Percentiles rank a stretch among this genome's conserved stretches.
Evolutionary conservation across 1,140 invertebrate genomes (phyloP).

Genomic region (Bombus superbus): DNA sequence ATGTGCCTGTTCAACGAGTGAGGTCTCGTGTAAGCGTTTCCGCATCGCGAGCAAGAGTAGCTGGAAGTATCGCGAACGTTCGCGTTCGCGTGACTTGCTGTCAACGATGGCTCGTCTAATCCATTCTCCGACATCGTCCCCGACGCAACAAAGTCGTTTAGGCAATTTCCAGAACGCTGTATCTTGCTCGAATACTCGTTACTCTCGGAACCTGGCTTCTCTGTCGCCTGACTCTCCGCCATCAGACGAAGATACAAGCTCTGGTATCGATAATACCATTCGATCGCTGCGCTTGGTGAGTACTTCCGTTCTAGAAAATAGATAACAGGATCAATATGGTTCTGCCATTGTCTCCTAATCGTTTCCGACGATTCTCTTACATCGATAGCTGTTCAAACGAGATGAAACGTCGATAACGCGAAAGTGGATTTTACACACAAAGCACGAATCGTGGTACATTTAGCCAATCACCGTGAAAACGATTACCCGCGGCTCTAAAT

Average conservation of each 20-base stretch:
- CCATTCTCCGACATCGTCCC: conserved; percentile 18
- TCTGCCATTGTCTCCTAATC: neutral
- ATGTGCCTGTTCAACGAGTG: conserved; percentile 86
- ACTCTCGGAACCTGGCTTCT: neutral
- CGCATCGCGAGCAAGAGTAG: conserved; percentile 83
- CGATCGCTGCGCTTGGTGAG: conserved; percentile 65
- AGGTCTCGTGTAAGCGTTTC: conserved; percentile 84
- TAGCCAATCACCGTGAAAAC: conserved; percentile 60
- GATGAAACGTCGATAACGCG: neutral
- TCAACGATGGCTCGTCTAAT: neutral
- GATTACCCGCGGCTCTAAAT: neutral
- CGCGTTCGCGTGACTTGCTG: conserved; percentile 17
- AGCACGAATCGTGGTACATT: conserved; percentile 41
- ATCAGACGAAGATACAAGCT: conserved; percentile 71
- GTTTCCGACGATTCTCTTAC: conserved; percentile 11
- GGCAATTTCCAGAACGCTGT: neutral
- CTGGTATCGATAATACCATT: conserved; percentile 75
- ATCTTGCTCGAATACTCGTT: neutral
- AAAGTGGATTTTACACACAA: conserved; percentile 40
- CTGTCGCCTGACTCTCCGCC: conserved; percentile 65
- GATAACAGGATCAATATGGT: conserved; percentile 59
- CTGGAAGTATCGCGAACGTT: conserved; percentile 31
- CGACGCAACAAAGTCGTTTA: neutral
- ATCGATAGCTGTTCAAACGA: conserved; percentile 13
- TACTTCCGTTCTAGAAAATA: conserved; percentile 71